Percentiles rank a stretch among this genome's conserved stretches.
phyloP scores from a whole-genome alignment of 2,888 invertebrate species.

The Eupithecia centaureata region DNA sequence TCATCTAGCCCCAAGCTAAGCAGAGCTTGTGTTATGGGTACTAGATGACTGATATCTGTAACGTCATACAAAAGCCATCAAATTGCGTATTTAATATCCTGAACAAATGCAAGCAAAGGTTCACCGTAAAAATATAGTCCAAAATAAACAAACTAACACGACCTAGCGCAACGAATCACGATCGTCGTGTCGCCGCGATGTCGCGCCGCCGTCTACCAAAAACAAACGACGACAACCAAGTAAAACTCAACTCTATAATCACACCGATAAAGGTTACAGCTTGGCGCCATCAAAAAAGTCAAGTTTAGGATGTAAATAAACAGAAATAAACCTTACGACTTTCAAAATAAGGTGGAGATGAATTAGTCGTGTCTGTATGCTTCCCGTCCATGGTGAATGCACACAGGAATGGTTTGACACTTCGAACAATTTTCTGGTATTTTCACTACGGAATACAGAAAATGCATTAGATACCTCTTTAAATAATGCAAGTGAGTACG shows the following conservation, averaged over 20 bases:
- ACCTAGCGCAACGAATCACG: conserved; percentile 60
- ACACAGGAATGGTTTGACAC: too few relatives aligned
- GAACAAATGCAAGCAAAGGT: conserved; percentile 23
- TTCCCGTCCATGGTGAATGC: conserved; percentile 24
- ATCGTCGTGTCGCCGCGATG: conserved; percentile 52
- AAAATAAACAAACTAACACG: conserved; percentile 55
- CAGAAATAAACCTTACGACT: conserved; percentile 34
- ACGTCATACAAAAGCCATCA: background rate
- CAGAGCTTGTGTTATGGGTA: too few relatives aligned
- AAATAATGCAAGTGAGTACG: background rate
- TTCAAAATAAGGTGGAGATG: conserved; percentile 22
- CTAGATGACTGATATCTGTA: background rate
- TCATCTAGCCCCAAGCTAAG: too few relatives aligned
- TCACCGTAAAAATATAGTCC: conserved; percentile 46
- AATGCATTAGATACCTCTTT: background rate
- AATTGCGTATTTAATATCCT: background rate
- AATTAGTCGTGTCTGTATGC: conserved; percentile 24
- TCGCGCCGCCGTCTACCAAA: conserved; percentile 49
- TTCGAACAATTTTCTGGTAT: background rate
- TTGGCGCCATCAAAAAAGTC: conserved; percentile 35
- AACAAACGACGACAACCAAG: conserved; percentile 40
- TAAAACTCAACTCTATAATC: conserved; percentile 23
- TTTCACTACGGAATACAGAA: background rate
- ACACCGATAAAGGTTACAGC: conserved; percentile 10
- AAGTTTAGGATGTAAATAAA: conserved; percentile 20